A percentile compares a stretch with the other conserved stretches of the same genome.
Evolutionary conservation across 2,888 invertebrate species (phyloP).

Genomic region (Neelides folsomi): DNA sequence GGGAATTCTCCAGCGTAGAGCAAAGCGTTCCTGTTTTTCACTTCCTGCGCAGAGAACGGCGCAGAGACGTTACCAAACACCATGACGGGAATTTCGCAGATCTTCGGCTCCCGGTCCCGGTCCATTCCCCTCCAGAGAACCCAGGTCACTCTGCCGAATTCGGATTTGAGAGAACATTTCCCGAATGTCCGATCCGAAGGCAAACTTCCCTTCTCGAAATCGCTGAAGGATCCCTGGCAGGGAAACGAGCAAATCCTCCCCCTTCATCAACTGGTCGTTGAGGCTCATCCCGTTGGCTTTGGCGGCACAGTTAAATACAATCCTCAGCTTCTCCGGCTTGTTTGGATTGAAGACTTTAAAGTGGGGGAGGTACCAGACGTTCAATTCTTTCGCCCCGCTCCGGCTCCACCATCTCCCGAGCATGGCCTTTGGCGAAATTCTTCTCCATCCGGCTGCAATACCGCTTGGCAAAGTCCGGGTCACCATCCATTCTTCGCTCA

Average conservation of each 20-base stretch:
- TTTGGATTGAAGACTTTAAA: slow-evolving; percentile 11
- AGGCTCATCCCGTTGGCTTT: not conserved
- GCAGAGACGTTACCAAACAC: slow-evolving; percentile 17
- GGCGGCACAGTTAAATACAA: slow-evolving; percentile 14
- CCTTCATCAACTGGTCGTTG: slow-evolving; percentile 10
- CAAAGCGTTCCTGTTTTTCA: slow-evolving; percentile 15
- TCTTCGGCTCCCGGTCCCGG: not conserved
- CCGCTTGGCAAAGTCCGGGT: too few relatives aligned
- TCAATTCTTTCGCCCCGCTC: not conserved
- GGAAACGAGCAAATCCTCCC: slow-evolving; percentile 12
- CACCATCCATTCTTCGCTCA: too few relatives aligned
- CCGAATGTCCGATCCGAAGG: slow-evolving; percentile 14
- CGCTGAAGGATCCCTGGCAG: slow-evolving; percentile 10
- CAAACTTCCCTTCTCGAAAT: slow-evolving; percentile 15
- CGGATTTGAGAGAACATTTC: slow-evolving; percentile 19
- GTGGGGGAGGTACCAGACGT: slow-evolving; percentile 14
- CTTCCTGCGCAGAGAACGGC: slow-evolving; percentile 7
- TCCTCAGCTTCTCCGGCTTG: slow-evolving; percentile 15
- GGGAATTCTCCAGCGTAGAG: slow-evolving; percentile 11
- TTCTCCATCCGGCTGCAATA: too few relatives aligned
- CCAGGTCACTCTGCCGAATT: slow-evolving; percentile 7
- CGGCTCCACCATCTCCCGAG: not conserved
- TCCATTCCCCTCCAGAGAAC: slow-evolving; percentile 14
- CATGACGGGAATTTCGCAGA: slow-evolving; percentile 10
- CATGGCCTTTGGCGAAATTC: not conserved